These are phyloP conservation scores for Aspidoscelis tigris DNA, from an alignment of 2,113 vertebrate species.

Conservation along the genomic window DNA sequence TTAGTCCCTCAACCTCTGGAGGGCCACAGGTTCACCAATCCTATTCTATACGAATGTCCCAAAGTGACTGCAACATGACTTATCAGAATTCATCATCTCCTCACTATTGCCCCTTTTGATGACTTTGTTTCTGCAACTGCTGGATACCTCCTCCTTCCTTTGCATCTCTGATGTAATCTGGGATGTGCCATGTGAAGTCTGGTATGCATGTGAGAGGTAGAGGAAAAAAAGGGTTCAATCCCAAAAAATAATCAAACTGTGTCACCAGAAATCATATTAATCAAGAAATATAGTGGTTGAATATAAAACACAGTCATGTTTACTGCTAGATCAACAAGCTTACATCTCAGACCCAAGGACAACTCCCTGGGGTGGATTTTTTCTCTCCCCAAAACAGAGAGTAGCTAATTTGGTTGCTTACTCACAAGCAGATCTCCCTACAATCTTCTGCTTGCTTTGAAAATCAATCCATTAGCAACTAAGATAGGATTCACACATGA, in stretches of 20 bases:
- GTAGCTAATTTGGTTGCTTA: not conserved
- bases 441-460: not conserved
- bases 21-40: not conserved
- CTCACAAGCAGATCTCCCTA: not conserved
- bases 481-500: too few relatives aligned
- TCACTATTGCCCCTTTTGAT: not conserved
- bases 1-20: not conserved
- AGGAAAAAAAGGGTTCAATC: slow-evolving; percentile 58
- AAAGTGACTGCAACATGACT: slow-evolving; percentile 36
- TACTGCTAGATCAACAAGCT: slow-evolving; percentile 12
- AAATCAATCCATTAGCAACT: not conserved
- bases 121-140: slow-evolving; percentile 13
- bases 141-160: slow-evolving; percentile 77
- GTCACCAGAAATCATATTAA: slow-evolving; percentile 14
- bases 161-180: slow-evolving; percentile 81
- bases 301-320: slow-evolving; percentile 28
- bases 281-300: slow-evolving; percentile 47
- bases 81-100: slow-evolving; percentile 62
- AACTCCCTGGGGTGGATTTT: slow-evolving; percentile 17
- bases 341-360: slow-evolving; percentile 21
- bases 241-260: slow-evolving; percentile 41
- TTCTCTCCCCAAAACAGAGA: not conserved
- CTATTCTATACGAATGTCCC: not conserved
- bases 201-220: slow-evolving; percentile 57
- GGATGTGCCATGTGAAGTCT: slow-evolving; percentile 81